phyloP scores from a whole-genome alignment of 1,140 invertebrate species.

The Laodelphax striatellus region DNA sequence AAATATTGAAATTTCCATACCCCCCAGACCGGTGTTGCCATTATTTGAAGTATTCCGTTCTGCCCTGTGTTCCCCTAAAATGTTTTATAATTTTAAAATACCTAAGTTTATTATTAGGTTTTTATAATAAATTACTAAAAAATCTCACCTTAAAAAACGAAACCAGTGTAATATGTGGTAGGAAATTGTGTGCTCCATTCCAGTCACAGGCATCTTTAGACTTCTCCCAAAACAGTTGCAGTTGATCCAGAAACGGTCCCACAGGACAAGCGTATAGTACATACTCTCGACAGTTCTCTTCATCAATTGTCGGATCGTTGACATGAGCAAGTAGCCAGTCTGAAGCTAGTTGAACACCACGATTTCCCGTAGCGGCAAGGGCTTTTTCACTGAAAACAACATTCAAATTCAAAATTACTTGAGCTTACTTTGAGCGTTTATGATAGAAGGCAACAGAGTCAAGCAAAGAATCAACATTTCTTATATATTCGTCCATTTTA shows the following conservation, averaged over 20 bases:
- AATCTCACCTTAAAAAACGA: conserved; percentile 71
- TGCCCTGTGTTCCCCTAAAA: too few species aligned
- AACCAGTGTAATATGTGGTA: conserved; percentile 79
- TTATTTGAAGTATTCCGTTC: too few species aligned
- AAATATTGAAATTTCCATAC: too few species aligned
- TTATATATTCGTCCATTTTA: too few species aligned
- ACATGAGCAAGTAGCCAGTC: conserved; percentile 85
- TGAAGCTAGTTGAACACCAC: conserved; percentile 72
- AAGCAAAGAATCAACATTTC: background rate
- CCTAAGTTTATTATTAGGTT: too few species aligned
- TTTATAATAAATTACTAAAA: too few species aligned
- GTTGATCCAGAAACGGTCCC: conserved; percentile 53
- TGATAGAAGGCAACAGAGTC: background rate
- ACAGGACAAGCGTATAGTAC: conserved; percentile 75
- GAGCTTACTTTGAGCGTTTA: background rate
- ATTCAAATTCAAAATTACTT: background rate
- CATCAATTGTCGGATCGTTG: conserved; percentile 66
- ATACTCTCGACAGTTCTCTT: conserved; percentile 63
- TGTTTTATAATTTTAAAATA: too few species aligned
- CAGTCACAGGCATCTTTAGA: conserved; percentile 61
- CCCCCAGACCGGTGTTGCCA: too few species aligned
- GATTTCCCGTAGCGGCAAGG: conserved; percentile 75
- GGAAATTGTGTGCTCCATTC: conserved; percentile 81
- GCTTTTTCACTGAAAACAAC: conserved; percentile 62
- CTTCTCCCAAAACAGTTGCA: conserved; percentile 67